Evolutionary conservation across 1,140 invertebrate genomes (phyloP), one percentile per base, ranked within the genome.

Genomic region (Oryctes rhinoceros): DNA sequence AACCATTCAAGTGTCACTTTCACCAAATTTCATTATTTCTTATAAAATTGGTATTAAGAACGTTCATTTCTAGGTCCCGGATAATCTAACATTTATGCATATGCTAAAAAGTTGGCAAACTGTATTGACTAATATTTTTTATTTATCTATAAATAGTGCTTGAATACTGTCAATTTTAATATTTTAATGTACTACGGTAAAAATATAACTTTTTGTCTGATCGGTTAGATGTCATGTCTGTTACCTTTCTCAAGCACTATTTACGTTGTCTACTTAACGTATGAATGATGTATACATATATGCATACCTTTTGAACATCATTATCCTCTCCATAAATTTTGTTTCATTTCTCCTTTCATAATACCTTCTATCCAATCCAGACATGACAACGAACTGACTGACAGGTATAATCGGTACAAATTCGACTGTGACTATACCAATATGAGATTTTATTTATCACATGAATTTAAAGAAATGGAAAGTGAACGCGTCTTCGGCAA

Each of bases 161-260:
- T 84, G 81, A n/a, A 82, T 24, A 44, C 49, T 67, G 24, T 67
- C 20, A 18, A 67, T 13, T 18, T 78, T 65, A 53, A 62, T 47
- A 4, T 78, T 78, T 49, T 53, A 78, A 15, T 4, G 4, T 30
- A 44, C 9, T 44, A 44, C 39, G 39, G 9, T 44, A 44, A 5
- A 49, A 37, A n/a, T 24, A 13, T 37, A 0, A 53, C 11, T 79
- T 30, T 65, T 30, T 77, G 37, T 74, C 65, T 37, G 48, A 48
- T 79, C 62, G 76, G 80, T 81, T 81, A 78, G 78, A 48, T 81
- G 83, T 84, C 83, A 84, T 83, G 81, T 84, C 82, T 83, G 83
- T 62, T 79, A 79, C 79, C 78, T 82, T 20, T 67, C 30, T 67
- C 82, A 84, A 81, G 81, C 82, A 82, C 83, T 84, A 80, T 81